These are phyloP conservation scores for Prinia subflava DNA, from an alignment of 2,113 vertebrate species.

Conservation along the genomic window DNA sequence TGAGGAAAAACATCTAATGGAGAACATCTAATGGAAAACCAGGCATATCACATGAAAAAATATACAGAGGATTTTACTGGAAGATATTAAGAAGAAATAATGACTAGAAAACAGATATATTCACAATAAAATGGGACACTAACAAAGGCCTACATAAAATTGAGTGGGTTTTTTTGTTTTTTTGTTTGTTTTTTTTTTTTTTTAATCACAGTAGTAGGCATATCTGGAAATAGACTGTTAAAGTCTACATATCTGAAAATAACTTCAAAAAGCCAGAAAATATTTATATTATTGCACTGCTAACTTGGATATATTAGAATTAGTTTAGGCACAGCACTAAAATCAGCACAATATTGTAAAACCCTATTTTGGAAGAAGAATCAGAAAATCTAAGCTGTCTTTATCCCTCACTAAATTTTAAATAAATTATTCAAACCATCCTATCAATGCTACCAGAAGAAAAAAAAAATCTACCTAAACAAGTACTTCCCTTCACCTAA, in stretches of 20 bases:
- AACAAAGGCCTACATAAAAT: neutral
- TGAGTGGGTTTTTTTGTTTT: rapidly evolving
- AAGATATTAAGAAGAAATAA: neutral
- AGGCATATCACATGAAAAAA: neutral
- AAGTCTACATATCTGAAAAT: neutral
- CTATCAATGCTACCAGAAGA: neutral
- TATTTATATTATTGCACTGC: neutral
- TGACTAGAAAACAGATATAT: neutral
- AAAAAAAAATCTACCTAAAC: neutral
- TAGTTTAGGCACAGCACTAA: neutral
- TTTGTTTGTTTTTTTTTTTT: neutral
- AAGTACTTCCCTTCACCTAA: neutral
- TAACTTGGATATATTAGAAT: neutral
- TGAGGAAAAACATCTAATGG: neutral
- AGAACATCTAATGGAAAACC: neutral
- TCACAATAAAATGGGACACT: neutral
- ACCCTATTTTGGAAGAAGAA: neutral
- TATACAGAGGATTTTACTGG: neutral
- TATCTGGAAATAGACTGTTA: neutral
- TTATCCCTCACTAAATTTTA: neutral
- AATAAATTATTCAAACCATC: neutral
- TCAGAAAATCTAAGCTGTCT: neutral
- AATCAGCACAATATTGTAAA: neutral
- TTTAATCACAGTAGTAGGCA: neutral
- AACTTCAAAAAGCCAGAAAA: neutral